Conservation (phyloP, 1,140 invertebrate species). For the Leptestheria dahalacensis region DNA sequence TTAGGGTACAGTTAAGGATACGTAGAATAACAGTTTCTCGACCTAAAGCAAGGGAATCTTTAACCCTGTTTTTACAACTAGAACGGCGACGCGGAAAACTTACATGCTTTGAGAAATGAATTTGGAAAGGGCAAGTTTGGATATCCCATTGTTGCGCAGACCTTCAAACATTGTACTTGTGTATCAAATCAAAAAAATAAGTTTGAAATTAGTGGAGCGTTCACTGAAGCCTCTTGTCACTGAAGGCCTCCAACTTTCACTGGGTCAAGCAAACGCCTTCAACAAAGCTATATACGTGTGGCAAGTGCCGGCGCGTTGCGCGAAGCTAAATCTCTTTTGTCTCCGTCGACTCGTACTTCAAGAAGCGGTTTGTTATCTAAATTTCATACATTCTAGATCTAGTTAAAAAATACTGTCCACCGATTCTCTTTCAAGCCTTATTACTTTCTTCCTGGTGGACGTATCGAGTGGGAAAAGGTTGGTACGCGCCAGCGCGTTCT, state of each 20-base stretch:
- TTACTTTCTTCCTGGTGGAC: neutral
- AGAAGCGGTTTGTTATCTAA: too few relatives aligned
- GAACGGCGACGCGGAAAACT: too few relatives aligned
- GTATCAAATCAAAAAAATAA: neutral
- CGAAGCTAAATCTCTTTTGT: neutral
- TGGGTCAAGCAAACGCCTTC: neutral
- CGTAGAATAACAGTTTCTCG: too few relatives aligned
- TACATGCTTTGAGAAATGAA: constrained; percentile 55
- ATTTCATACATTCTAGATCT: too few relatives aligned
- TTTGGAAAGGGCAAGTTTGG: constrained; percentile 48
- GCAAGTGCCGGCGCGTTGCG: neutral
- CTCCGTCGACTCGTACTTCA: too few relatives aligned
- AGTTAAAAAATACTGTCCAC: too few relatives aligned
- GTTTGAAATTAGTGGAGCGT: too few relatives aligned
- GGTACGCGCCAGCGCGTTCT: too few relatives aligned
- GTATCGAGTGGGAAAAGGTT: neutral
- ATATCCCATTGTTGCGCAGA: constrained; percentile 51
- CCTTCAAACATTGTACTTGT: constrained; percentile 43
- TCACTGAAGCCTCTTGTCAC: neutral
- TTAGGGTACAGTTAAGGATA: too few relatives aligned
- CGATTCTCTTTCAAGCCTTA: neutral
- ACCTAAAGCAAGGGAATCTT: too few relatives aligned
- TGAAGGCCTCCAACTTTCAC: neutral
- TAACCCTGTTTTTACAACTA: too few relatives aligned
- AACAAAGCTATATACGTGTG: neutral